Evolutionary conservation across 2,888 invertebrate species (phyloP), one percentile per base, ranked within the genome.

Genomic region (Isoperla grammatica): DNA sequence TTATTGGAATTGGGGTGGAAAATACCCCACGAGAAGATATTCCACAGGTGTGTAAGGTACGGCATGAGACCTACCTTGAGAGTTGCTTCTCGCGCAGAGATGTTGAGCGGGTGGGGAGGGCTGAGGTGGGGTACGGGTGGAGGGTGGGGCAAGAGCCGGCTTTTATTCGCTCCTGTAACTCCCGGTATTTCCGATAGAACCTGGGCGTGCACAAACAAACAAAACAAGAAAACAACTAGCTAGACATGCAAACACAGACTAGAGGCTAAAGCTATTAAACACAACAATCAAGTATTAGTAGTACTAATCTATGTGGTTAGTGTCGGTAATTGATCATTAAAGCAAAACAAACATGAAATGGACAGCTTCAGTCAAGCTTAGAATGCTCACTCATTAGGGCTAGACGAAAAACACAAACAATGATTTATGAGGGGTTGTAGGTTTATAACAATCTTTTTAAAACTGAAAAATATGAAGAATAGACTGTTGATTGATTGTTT

Each of bases 121-220:
- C 69, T 68, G 74, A 74, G 29, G 60, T 59, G 39, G 60, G 62
- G 60, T 55, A 58, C 40, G 63, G 59, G 54, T 64, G 59, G 77
- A 87, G 82, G 73, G 85, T 83, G 69, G 88, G 87, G 76, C 86
- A 88, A 78, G 88, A 88, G 71, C 86, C 85, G 74, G 90, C 89
- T 82, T 89, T 88, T 79, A 91, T 90, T 79, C 90, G 87, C 77
- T 88, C 90, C 77, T 87, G 87, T 78, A 90, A 84, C 81, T 88
- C 89, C 78, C 86, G 82, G 80, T 90, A 89, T 78, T 88, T 87
- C 80, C 88, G 86, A 85, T 89, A 89, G 85, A 90, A 91, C 85
- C 90, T 91, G 81, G 76, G 60, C 61, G 61, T 63, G 62, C 55
- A 61, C 59, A 57, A 54, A 62, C 40, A 61, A 43, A 57, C 61